Conservation (phyloP, 2,113 vertebrate species). For the Peromyscus maniculatus region DNA sequence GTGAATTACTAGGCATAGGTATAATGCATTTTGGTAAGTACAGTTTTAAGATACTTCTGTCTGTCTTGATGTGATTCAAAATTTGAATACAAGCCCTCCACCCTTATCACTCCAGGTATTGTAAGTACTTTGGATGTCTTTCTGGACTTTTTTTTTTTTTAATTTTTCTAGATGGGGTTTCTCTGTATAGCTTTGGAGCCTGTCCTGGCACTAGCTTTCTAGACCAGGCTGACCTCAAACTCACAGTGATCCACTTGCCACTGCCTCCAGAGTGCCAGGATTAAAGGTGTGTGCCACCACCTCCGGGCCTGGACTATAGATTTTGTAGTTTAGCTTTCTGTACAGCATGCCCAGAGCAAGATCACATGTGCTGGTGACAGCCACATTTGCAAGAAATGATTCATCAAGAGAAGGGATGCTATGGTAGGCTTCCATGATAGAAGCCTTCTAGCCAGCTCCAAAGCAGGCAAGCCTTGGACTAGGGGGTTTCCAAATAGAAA, state of each 20-base stretch:
- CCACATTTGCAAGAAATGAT: slow-evolving; percentile 42
- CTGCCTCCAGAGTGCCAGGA: neutral
- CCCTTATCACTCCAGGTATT: neutral
- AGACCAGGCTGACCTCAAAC: neutral
- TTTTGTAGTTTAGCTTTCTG: neutral
- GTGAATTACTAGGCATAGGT: neutral
- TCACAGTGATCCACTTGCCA: neutral
- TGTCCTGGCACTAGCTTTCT: neutral
- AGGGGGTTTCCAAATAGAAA: slow-evolving; percentile 13
- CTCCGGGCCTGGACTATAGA: neutral
- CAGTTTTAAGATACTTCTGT: neutral
- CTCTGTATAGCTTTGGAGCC: neutral
- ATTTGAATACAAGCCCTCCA: neutral
- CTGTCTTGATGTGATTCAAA: neutral
- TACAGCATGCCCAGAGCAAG: too few species aligned
- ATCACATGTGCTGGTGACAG: neutral
- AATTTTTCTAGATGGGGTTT: neutral
- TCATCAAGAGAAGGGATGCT: slow-evolving; percentile 44
- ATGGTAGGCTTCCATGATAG: neutral
- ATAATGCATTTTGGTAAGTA: neutral
- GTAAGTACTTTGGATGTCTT: neutral
- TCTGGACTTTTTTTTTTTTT: neutral
- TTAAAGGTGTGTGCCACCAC: neutral
- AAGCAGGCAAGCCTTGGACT: neutral
- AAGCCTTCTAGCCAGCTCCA: neutral